A percentile compares a stretch with the other conserved stretches of the same genome.
phyloP scores from a whole-genome alignment of 2,888 invertebrate genomes.

The Amphipoea oculea region DNA sequence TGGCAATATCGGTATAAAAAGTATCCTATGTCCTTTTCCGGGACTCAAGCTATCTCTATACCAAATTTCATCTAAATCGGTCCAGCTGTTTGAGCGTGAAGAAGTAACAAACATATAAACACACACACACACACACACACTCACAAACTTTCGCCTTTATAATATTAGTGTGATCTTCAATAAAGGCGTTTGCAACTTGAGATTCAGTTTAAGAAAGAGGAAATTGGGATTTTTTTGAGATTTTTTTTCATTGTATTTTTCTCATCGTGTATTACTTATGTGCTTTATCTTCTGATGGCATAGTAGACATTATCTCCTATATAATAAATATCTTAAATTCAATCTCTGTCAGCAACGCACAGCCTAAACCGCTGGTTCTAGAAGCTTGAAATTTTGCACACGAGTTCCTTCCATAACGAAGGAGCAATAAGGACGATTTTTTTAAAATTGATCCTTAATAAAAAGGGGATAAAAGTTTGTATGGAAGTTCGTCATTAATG shows the following conservation, averaged over 20 bases:
- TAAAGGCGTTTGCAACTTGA: conserved; percentile 6
- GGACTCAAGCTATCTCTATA: too few relatives aligned
- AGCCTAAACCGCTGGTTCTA: not conserved
- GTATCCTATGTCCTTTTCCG: too few relatives aligned
- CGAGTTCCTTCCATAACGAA: not conserved
- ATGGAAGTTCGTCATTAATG: not conserved
- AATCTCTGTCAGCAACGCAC: not conserved
- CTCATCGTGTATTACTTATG: conserved; percentile 1
- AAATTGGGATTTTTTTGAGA: conserved; percentile 25
- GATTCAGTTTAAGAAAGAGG: conserved; percentile 23
- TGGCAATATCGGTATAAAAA: too few relatives aligned
- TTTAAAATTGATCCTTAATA: not conserved
- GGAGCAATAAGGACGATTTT: not conserved
- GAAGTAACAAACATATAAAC: too few relatives aligned
- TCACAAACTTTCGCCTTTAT: too few relatives aligned
- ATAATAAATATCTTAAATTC: not conserved
- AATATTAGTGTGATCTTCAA: too few relatives aligned
- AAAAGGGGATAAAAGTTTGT: not conserved
- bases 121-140: too few relatives aligned
- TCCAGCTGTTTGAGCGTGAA: too few relatives aligned
- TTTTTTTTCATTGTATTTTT: conserved; percentile 10
- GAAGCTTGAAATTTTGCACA: not conserved
- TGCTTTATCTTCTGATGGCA: not conserved
- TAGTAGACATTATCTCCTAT: not conserved
- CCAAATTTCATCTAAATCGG: too few relatives aligned